phyloP scores from a whole-genome alignment of 2,888 invertebrate species.

The Myopa testacea region DNA sequence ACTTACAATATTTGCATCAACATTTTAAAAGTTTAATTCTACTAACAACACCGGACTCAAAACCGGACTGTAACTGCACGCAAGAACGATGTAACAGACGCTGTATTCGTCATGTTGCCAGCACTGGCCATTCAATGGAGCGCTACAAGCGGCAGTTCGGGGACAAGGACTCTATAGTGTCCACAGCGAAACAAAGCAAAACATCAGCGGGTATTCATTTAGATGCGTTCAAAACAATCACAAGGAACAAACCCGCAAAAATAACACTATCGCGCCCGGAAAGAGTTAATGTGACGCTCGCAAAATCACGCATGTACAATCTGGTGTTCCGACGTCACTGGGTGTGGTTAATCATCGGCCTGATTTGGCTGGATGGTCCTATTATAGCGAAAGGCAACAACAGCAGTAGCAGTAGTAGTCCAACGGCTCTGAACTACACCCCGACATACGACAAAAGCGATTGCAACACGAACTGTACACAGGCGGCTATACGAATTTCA shows the following conservation, averaged over 20 bases:
- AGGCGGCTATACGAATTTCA: background rate
- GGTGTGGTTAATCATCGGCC: constrained; percentile 63
- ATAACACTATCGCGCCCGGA: background rate
- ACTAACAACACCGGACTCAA: background rate
- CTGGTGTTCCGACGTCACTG: constrained; percentile 53
- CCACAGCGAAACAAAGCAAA: background rate
- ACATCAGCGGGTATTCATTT: background rate
- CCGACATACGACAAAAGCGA: constrained; percentile 20
- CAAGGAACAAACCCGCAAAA: background rate
- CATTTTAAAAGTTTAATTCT: background rate
- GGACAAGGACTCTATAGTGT: background rate
- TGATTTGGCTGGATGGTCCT: constrained; percentile 64
- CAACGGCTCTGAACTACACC: background rate
- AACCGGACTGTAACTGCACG: background rate
- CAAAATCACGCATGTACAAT: constrained; percentile 39
- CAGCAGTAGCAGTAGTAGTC: constrained; percentile 32
- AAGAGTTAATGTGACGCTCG: background rate
- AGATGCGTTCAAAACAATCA: constrained; percentile 26
- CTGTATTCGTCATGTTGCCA: background rate
- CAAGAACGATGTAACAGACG: background rate
- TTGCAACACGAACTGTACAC: constrained; percentile 22
- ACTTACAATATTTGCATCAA: background rate
- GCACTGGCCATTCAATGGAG: background rate
- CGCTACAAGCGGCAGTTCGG: background rate
- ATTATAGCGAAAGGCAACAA: constrained; percentile 62